phyloP scores from a whole-genome alignment of 2,888 invertebrate species.

The Zygaena filipendulae region DNA sequence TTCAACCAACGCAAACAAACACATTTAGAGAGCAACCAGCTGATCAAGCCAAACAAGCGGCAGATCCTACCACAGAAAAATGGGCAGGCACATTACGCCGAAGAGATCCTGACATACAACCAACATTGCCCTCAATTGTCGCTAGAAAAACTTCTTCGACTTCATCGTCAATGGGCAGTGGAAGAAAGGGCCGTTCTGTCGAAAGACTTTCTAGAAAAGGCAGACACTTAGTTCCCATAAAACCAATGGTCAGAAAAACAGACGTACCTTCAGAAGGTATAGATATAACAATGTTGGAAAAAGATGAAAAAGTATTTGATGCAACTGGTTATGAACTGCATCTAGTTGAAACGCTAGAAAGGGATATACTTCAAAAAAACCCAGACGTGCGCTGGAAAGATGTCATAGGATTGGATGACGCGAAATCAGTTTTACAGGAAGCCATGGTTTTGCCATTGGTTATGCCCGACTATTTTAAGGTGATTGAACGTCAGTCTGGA shows the following conservation, averaged over 20 bases:
- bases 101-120: conserved; percentile 73
- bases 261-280: conserved; percentile 42
- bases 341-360: conserved; percentile 84
- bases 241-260: conserved; percentile 36
- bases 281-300: conserved; percentile 42
- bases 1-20: conserved; percentile 41
- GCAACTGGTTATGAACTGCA: conserved; percentile 78
- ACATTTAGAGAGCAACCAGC: conserved; percentile 29
- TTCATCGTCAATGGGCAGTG: conserved; percentile 42
- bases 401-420: conserved; percentile 79
- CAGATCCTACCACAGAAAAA: conserved; percentile 67
- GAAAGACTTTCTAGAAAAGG: conserved; percentile 42
- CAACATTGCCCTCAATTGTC: conserved; percentile 72
- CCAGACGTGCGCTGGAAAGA: conserved; percentile 86
- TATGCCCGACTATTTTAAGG: conserved; percentile 91
- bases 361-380: conserved; percentile 85
- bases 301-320: conserved; percentile 68
- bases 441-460: conserved; percentile 88
- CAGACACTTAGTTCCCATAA: conserved; percentile 42
- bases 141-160: conserved; percentile 61
- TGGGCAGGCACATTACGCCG: conserved; percentile 76
- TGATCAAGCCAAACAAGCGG: conserved; percentile 35
- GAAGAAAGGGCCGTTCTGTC: conserved; percentile 52
- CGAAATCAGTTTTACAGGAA: conserved; percentile 82
- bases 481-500: conserved; percentile 19